Evolutionary conservation across 2,888 invertebrate species (phyloP), one percentile per base, ranked within the genome.

Genomic region (Patella ulyssiponensis): DNA sequence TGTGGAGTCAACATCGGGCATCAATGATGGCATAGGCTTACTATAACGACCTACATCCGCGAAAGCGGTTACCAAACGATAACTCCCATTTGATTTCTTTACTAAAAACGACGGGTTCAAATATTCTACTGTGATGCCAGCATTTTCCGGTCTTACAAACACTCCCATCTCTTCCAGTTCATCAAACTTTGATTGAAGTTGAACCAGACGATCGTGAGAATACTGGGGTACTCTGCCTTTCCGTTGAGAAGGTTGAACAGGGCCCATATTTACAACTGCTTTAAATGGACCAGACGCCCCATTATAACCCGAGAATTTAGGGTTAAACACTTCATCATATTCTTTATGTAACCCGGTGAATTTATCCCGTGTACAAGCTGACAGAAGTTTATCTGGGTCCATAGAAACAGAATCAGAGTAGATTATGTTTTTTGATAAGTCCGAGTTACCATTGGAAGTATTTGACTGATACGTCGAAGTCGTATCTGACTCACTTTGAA

Each of bases 161-260:
- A 83, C 81, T 15, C 80, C 77, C 20, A 74, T 20, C 1, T 44
- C 11, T 74, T 86, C 85, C 15, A 86, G 80, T 20, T 82, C 82
- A 77, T 85, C 79, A 79, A 80, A 83, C 52, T 81, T 84, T 17
- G 79, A 51, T 74, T 84, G 83, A 12, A 86, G 74, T 64, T 82
- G 77, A 5, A 76, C 77, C 3, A 85, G 77, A n/a, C 80, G 78
- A 56, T 84, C 79, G 1, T 79, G 71, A 20, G 81, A 69, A 73
- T 86, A 83, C 53, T 82, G 82, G 3, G 85, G 84, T 7, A 83
- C 52, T 11, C 82, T 56, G 20, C 83, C 84, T 73, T 86, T 85
- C 9, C 81, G 70, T 75, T 83, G 84, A 11, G 85, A 83, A 17
- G 83, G 84, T 72, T 80, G 80, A 12, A 80, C 77, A 64, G 84